phyloP scores from a whole-genome alignment of 2,888 invertebrate species.

The Nemotelus pantherinus region DNA sequence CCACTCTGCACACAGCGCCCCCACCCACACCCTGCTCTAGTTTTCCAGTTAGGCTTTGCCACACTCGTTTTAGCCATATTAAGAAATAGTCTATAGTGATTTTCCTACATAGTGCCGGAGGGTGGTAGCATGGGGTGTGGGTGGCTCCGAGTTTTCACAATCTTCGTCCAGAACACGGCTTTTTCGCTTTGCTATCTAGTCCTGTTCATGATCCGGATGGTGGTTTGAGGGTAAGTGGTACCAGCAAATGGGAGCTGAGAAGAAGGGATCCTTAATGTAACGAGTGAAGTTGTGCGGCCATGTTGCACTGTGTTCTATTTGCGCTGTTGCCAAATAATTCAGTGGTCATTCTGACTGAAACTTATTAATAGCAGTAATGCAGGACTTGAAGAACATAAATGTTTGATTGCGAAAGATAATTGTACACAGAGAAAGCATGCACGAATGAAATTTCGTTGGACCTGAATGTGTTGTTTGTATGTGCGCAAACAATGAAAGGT shows the following conservation, averaged over 20 bases:
- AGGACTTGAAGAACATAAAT: not conserved
- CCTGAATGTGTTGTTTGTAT: too few species aligned
- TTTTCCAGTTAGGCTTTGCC: constrained; percentile 26
- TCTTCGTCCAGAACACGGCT: constrained; percentile 4
- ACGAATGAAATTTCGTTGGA: too few species aligned
- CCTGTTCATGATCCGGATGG: constrained; percentile 2
- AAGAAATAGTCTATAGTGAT: constrained; percentile 38
- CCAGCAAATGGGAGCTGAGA: constrained; percentile 34
- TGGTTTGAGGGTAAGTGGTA: constrained; percentile 2
- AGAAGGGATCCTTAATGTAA: constrained; percentile 35
- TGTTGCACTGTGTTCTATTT: constrained; percentile 25
- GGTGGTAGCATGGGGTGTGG: not conserved
- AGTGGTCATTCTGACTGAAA: constrained; percentile 13
- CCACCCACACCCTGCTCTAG: not conserved
- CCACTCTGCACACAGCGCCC: constrained; percentile 35
- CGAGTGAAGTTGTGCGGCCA: constrained; percentile 38
- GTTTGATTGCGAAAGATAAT: too few species aligned
- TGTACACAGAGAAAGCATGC: too few species aligned
- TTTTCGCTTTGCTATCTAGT: not conserved
- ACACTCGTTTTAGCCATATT: constrained; percentile 27
- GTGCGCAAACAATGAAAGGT: too few species aligned
- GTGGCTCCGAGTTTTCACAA: not conserved
- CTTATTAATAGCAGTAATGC: constrained; percentile 23
- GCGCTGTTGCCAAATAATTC: constrained; percentile 48
- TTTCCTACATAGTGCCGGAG: constrained; percentile 39